Evolutionary conservation across 2,113 vertebrate species (phyloP), one percentile per base, ranked within the genome.

Genomic region (Dipodomys merriami): DNA sequence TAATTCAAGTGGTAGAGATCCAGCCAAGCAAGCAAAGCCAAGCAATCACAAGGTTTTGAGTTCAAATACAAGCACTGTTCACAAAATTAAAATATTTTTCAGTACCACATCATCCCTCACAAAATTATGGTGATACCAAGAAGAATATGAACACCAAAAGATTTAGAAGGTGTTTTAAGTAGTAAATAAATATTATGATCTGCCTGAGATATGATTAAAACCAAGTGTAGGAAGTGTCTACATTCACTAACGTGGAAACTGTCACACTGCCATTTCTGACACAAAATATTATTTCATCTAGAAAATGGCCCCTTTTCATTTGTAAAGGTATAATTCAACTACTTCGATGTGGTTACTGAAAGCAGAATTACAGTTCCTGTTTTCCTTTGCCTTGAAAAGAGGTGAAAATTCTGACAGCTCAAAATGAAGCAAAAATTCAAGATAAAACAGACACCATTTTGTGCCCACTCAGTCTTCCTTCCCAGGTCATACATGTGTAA

Each of bases 401-500:
- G 95, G 95, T 96, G 95, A 96, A 97, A 96, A 96, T 64, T 95
- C 76, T 96, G 95, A 97, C 96, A 97, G 94, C 93, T 96, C 93
- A 95, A 92, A 96, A 96, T 94, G 96, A 97, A 97, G 94, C 86
- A 96, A 90, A 97, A 95, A 79, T 81, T 80, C 96, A 88, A 95
- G 94, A 95, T 94, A 95, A 94, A 95, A 96, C 95, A 97, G 94
- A 96, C 91, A 96, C 95, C 95, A 96, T 96, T 97, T 97, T 96
- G 96, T 97, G 96, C 96, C 96, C 96, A 96, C 97, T 97, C 97
- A 97, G 94, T 95, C 90, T 92, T 95, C 92, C 95, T 95, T 97
- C 96, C 95, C 96, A 96, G 97, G 97, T 97, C 97, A 97, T 96
- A 93, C 96, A 97, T 97, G 96, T 97, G 96, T 97, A 97, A 97